Evolutionary conservation across 2,888 invertebrate genomes (phyloP).

Genomic region (Aspidiotus destructor): DNA sequence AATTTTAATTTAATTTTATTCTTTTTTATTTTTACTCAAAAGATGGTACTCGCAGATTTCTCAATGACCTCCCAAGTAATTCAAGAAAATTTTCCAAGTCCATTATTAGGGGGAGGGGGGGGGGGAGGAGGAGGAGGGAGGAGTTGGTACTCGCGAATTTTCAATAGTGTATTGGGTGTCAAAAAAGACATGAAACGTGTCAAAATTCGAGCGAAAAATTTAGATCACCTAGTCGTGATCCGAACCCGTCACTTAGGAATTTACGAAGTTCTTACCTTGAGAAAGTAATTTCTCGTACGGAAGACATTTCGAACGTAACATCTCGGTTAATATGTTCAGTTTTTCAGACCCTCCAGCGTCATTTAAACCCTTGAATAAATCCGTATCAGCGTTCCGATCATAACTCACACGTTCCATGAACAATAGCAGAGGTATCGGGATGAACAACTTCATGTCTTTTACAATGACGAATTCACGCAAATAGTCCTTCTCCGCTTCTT

Average conservation of each 20-base stretch:
- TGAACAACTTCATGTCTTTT: slow-evolving; percentile 2
- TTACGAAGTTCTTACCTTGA: slow-evolving; percentile 6
- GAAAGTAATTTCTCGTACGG: slow-evolving; percentile 9
- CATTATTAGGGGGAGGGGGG: no score
- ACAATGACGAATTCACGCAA: slow-evolving; percentile 31
- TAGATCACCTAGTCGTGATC: no score
- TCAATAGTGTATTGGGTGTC: no score
- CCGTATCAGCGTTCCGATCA: neutral
- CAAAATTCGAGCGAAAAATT: no score
- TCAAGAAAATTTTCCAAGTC: no score
- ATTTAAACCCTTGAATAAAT: neutral
- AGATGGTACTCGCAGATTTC: no score
- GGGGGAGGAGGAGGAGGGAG: no score
- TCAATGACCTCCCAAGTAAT: no score
- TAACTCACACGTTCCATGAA: slow-evolving; percentile 11
- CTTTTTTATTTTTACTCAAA: no score
- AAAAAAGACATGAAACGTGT: no score
- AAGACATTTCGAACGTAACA: slow-evolving; percentile 8
- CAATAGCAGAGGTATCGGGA: slow-evolving; percentile 17
- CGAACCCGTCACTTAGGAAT: neutral
- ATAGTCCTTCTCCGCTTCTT: slow-evolving; percentile 34
- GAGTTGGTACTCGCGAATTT: no score
- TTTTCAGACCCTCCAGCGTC: slow-evolving; percentile 7
- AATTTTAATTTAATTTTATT: no score
- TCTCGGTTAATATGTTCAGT: neutral